Evolutionary conservation across 2,113 vertebrate genomes (phyloP).

Genomic region (Trachemys scripta): DNA sequence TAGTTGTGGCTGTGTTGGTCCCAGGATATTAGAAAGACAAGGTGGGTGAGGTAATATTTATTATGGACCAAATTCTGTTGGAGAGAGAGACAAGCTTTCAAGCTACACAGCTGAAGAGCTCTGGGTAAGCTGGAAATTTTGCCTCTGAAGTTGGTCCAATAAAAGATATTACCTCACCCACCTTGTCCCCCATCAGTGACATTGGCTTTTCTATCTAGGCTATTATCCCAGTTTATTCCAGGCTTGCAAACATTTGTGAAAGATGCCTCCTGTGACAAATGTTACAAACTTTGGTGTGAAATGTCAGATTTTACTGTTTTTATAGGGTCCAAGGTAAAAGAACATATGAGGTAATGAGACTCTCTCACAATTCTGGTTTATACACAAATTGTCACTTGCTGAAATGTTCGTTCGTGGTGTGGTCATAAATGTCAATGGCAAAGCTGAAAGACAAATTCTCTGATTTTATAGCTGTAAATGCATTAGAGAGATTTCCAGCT

Average conservation of each 20-base stretch:
- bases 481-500: too few relatives aligned
- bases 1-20: rapidly evolving
- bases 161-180: not conserved
- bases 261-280: not conserved
- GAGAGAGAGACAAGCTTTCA: not conserved
- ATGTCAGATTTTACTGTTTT: not conserved
- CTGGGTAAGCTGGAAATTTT: not conserved
- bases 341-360: not conserved
- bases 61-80: not conserved
- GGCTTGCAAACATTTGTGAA: not conserved
- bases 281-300: not conserved
- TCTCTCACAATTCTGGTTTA: rapidly evolving
- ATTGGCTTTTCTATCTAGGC: not conserved
- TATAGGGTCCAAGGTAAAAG: not conserved
- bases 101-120: not conserved
- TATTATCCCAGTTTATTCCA: not conserved
- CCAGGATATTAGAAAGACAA: not conserved
- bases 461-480: not conserved
- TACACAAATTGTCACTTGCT: not conserved
- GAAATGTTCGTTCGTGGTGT: not conserved
- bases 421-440: not conserved
- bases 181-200: not conserved
- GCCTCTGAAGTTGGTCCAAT: not conserved
- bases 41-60: not conserved
- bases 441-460: not conserved